Evolutionary conservation across 2,888 invertebrate genomes (phyloP).

Genomic region (Clanis bilineata): DNA sequence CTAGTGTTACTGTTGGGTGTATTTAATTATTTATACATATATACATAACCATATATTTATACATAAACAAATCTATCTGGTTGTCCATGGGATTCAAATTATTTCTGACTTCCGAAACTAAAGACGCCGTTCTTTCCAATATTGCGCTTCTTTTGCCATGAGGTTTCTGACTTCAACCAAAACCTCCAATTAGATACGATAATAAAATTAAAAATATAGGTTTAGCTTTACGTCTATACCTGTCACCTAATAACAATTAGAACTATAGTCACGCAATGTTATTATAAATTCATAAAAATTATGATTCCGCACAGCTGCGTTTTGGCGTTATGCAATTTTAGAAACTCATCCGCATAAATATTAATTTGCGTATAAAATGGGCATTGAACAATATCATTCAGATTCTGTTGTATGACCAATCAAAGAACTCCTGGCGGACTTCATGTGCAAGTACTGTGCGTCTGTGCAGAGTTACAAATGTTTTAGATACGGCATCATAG

Average conservation of each 20-base stretch:
- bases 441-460: conserved; percentile 24
- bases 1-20: too few species aligned
- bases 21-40: too few species aligned
- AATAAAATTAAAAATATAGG: not conserved
- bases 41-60: too few species aligned
- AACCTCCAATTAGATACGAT: too few species aligned
- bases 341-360: conserved; percentile 49
- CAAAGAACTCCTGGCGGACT: conserved; percentile 32
- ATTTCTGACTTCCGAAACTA: too few species aligned
- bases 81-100: too few species aligned
- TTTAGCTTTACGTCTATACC: not conserved
- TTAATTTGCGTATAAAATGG: conserved; percentile 52
- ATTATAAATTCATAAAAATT: conserved; percentile 25
- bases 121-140: too few species aligned
- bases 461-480: conserved; percentile 17
- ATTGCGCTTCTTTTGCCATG: too few species aligned
- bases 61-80: too few species aligned
- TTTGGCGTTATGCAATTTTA: conserved; percentile 47
- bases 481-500: conserved; percentile 24
- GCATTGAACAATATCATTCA: conserved; percentile 43
- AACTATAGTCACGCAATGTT: conserved; percentile 24
- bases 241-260: conserved; percentile 17
- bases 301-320: conserved; percentile 23
- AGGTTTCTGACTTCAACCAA: too few species aligned
- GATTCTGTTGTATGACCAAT: conserved; percentile 38